Evolutionary conservation across 2,797 vertebrate genomes (phyloP), one percentile per base, ranked within the genome.

Genomic region (Sarcophilus harrisii): DNA sequence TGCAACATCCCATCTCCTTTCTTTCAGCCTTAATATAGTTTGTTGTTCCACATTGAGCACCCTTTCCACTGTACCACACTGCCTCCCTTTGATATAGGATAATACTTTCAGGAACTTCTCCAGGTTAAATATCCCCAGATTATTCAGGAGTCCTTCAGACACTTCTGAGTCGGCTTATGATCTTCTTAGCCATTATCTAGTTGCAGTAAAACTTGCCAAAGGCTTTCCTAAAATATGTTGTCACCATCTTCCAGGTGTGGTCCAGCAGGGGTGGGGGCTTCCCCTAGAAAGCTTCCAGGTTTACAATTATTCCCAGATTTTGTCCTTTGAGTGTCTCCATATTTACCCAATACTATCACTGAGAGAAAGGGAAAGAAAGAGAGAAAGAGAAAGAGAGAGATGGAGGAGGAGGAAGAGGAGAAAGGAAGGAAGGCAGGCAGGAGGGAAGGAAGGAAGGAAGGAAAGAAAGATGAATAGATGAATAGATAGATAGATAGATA

Each of bases 381-480:
- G 58, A 59, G 54, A 55, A 5, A 55, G 54, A 55, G 10, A 55
- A 10, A 55, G 54, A 55, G 54, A 55, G 54, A 55, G 54, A 55
- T 52, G 10, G 54, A 55, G 10, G 9, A 11, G 10, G 54, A 55
- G 10, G 54, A 55, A 55, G 54, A 55, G 54, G 5, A 55, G 9
- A 55, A 55, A 52, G 52, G 52, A 49, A 52, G 52, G 6, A 4
- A 52, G 52, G 49, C 3, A 49, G 49, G 49, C 3, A 4, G 3
- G 10, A 11, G 11, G 1, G 54, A 11, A 11, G 54, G 1, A 55
- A 1, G 5, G 10, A 1, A 11, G 5, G 1, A 55, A 55, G 54
- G 54, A 55, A 1, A 4, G 0, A 6, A 5, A 52, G 52, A 52
- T 3, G 54, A 55, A 11, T 0, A 11, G 54, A 55, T 55, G 54